Base-by-base conservation (phyloP, 2,113 vertebrate species). In the Chroicocephalus ridibundus region DNA sequence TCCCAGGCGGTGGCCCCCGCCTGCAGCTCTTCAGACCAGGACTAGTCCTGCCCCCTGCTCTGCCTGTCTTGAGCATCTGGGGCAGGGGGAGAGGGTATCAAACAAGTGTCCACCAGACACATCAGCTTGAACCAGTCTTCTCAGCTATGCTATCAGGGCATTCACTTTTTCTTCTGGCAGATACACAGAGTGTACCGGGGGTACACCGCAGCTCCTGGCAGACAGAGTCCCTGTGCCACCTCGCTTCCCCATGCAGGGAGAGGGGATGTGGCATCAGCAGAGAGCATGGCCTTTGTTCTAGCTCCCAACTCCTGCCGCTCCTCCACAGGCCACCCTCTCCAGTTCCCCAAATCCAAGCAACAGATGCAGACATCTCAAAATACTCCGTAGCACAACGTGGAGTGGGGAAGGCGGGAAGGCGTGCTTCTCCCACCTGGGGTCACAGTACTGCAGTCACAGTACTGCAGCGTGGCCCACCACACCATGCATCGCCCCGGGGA, bases 391-490 rank as follows among this genome's bases (percentile, higher is more conserved):
- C 51, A 10, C 32, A 15, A 68, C 4, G 38, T 0, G 4, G 38
- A 36, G 44, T 3, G 7, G 17, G 52, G 36, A 71, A 46, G 47
- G 17, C 2, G 1, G 5, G 24, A 47, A 40, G 65, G 29, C 1
- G 0, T 24, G 20, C 32, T 34, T 26, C 31, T 25, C 49, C 26
- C 12, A 1, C 0, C 26, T 7, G 1, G 57, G 70, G 83, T 75
- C 83, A 21, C 68, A 54, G 80, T 60, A 3, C 24, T 1, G 44
- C 77, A 26, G 47, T 75, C 83, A 21, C 68, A 54, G 80, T 60
- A 3, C 24, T 1, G 44, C 77, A 26, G 47, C 0, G 1, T 3
- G 13, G 60, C 7, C 11, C 49, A 5, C 42, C 25, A 0, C 0
- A 61, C 69, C 75, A 3, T 8, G 74, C 83, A 85, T 85, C 0